These are phyloP conservation scores for Coregonus clupeaformis DNA, from an alignment of 2,113 vertebrate species.

Conservation along the genomic window DNA sequence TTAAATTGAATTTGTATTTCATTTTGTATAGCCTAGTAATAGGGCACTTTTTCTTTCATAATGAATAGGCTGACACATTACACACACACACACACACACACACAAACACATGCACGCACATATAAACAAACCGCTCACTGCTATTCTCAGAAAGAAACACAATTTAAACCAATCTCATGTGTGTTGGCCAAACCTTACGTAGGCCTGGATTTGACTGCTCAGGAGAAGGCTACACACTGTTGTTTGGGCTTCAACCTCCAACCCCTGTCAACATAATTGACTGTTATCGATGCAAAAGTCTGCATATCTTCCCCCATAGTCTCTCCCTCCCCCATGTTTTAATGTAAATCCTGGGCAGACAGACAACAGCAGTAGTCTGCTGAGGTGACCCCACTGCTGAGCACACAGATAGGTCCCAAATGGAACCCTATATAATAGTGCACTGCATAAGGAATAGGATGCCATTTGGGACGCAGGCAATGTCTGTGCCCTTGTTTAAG, in stretches of 20 bases:
- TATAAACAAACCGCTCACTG: neutral
- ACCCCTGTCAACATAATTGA: constrained; percentile 1
- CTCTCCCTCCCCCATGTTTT: constrained; percentile 17
- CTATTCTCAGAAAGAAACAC: neutral
- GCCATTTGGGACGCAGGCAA: constrained; percentile 4
- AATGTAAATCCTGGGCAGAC: constrained; percentile 6
- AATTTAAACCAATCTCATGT: neutral
- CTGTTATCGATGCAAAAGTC: constrained; percentile 7
- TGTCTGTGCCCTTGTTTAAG: constrained; percentile 35
- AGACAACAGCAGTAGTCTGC: neutral
- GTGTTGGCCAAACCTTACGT: constrained; percentile 1
- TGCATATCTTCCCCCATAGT: constrained; percentile 20
- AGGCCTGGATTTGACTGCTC: neutral
- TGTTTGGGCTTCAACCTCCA: neutral
- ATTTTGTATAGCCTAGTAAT: too few relatives aligned
- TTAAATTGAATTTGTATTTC: too few relatives aligned
- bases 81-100: neutral
- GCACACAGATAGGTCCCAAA: constrained; percentile 7
- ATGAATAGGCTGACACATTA: neutral
- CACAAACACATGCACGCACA: neutral
- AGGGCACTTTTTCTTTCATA: too few relatives aligned
- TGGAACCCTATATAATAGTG: too few relatives aligned
- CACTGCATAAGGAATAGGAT: too few relatives aligned
- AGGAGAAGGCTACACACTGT: neutral
- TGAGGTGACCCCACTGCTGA: constrained; percentile 35